Conservation (phyloP, 2,888 invertebrate species). For the Agrenia bidenticulata region DNA sequence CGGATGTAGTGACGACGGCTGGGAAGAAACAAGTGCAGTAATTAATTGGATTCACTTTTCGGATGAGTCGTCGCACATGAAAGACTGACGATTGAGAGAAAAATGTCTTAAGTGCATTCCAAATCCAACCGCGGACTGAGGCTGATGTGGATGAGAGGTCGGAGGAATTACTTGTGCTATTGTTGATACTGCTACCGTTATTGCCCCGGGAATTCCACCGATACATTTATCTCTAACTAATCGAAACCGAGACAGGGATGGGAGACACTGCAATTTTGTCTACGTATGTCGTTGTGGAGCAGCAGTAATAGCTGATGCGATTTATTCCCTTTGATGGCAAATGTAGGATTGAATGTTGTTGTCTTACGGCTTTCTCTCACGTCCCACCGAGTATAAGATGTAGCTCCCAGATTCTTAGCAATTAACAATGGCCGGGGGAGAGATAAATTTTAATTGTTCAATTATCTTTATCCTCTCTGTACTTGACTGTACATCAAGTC, state of each 20-base stretch:
- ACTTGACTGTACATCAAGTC: no score
- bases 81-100: slow-evolving; percentile 26
- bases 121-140: slow-evolving; percentile 25
- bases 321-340: no score
- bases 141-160: slow-evolving; percentile 30
- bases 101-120: slow-evolving; percentile 36
- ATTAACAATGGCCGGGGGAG: no score
- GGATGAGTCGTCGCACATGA: slow-evolving; percentile 26
- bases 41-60: slow-evolving; percentile 45
- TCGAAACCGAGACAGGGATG: slow-evolving; percentile 20
- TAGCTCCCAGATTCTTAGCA: no score
- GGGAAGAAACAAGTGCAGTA: slow-evolving; percentile 25
- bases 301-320: no score
- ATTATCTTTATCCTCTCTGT: no score
- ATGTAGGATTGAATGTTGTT: no score
- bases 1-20: slow-evolving; percentile 15
- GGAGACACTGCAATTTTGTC: slow-evolving; percentile 8
- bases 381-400: no score
- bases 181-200: slow-evolving; percentile 20
- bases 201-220: slow-evolving; percentile 41
- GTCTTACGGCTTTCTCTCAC: no score
- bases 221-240: slow-evolving; percentile 37
- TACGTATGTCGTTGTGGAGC: no score
- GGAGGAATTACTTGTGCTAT: slow-evolving; percentile 35
- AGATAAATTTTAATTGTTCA: no score